A percentile compares a stretch with the other conserved stretches of the same genome.
These are phyloP conservation scores for Hydractinia echinata DNA, from an alignment of 30 jellyfish, hydroid and myxozoan species.

Conservation along the genomic window DNA sequence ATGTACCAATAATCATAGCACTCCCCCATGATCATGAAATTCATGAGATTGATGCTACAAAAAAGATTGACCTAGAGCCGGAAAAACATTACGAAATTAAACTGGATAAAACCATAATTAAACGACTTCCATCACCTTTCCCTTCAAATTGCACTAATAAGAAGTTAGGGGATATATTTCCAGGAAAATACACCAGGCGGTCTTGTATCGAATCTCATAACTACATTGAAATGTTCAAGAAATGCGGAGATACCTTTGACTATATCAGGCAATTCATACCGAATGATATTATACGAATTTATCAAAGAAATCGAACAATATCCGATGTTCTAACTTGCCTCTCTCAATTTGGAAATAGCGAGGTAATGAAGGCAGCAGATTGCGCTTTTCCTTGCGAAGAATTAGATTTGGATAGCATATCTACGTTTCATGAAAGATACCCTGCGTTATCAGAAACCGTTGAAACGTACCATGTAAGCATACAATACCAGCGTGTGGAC, in stretches of 20 bases:
- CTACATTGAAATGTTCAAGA: background rate
- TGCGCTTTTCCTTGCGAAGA: slow-evolving; percentile 14
- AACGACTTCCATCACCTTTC: slow-evolving; percentile 20
- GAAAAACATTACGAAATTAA: slow-evolving; percentile 8
- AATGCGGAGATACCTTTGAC: slow-evolving; percentile 13
- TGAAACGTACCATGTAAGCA: background rate
- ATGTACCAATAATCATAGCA: slow-evolving; percentile 15
- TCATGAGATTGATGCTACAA: slow-evolving; percentile 6
- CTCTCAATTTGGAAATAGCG: background rate
- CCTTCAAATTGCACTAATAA: slow-evolving; percentile 15
- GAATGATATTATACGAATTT: background rate
- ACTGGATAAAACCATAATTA: slow-evolving; percentile 10
- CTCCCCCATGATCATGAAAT: slow-evolving; percentile 16
- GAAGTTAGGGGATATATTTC: slow-evolving; percentile 14
- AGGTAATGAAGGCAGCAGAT: background rate
- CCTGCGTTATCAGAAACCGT: too few relatives aligned
- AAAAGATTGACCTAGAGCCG: slow-evolving; percentile 5
- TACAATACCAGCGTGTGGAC: slow-evolving; percentile 16
- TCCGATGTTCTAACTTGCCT: slow-evolving; percentile 2
- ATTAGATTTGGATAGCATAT: background rate
- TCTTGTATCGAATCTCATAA: slow-evolving; percentile 19
- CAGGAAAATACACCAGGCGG: slow-evolving; percentile 14
- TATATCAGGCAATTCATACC: slow-evolving; percentile 13
- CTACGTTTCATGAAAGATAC: slow-evolving; percentile 10
- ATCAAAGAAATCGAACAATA: slow-evolving; percentile 9